Conservation (phyloP, 2,113 vertebrate species). For the Tragelaphus strepsiceros region DNA sequence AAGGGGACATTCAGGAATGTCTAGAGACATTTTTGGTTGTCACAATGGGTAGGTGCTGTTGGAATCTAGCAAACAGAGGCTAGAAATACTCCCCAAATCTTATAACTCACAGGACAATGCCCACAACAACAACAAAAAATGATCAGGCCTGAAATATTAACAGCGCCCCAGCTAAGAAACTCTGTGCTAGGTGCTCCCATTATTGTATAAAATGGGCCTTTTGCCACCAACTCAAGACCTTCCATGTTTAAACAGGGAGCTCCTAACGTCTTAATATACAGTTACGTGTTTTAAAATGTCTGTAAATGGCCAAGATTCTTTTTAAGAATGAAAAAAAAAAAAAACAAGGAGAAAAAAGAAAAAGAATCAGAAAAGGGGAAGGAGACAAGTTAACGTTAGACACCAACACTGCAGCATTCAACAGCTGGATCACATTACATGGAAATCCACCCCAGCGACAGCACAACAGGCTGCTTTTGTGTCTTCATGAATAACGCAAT, state of each 20-base stretch:
- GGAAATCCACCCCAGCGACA: slow-evolving; percentile 50
- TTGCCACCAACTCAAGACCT: not conserved
- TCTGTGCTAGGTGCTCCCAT: not conserved
- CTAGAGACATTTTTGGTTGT: not conserved
- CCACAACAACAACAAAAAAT: not conserved
- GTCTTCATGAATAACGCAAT: slow-evolving; percentile 54
- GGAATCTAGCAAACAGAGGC: not conserved
- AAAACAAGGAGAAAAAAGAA: not conserved
- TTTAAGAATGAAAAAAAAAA: not conserved
- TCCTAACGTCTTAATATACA: slow-evolving; percentile 30
- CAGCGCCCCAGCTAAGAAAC: not conserved
- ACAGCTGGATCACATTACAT: slow-evolving; percentile 55
- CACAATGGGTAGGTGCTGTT: not conserved
- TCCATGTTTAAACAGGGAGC: not conserved
- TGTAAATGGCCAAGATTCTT: not conserved
- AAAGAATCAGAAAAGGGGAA: not conserved
- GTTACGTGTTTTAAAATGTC: not conserved
- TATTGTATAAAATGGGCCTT: not conserved
- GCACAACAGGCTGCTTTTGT: slow-evolving; percentile 47
- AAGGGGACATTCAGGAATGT: not conserved
- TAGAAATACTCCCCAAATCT: not conserved
- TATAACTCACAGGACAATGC: not conserved
- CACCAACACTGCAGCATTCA: slow-evolving; percentile 53
- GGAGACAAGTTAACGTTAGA: slow-evolving; percentile 45
- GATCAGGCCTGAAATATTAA: not conserved